Base-by-base conservation (phyloP, 2,797 vertebrate species). In the Premnoplex brunnescens region DNA sequence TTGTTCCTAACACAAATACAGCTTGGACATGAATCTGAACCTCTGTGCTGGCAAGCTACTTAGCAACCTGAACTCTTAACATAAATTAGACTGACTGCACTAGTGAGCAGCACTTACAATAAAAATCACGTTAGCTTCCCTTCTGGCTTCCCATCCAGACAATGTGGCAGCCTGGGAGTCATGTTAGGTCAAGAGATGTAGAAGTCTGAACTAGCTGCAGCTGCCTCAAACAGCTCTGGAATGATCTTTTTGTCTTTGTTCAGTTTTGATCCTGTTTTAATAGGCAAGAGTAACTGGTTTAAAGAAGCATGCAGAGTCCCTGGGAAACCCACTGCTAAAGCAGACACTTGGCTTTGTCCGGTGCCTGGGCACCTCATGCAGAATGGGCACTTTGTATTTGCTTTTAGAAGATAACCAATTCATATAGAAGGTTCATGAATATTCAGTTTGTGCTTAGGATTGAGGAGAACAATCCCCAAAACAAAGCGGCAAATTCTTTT, bases 241-340 rank as follows among this genome's bases (percentile, higher is more conserved):
- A 62, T 66, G 81, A 91, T 95, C 93, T 85, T 85, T 91, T 86
- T 56, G 93, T 58, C 94, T 96, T 94, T 97, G 97, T 95, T 94
- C 56, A 32, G 36, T 90, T 96, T 95, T 89, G 75, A 95, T 93
- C 91, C 91, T 88, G 73, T 94, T 97, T 97, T 96, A 97, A 96
- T 96, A 96, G 96, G 80, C 94, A 89, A 62, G 93, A 95, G 96
- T 87, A 89, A 95, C 95, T 91, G 62, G 96, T 94, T 96, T 95
- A 85, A 74, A 71, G 56, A 82, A 77, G 93, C 71, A 51, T 28
- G 93, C 90, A 88, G 88, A 94, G 91, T 88, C 91, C 94, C 96
- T 96, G 94, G 93, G 97, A 97, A 96, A 97, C 77, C 67, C 41
- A 60, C 17, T 64, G 89, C 91, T 88, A 91, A 91, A 96, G 94